A percentile compares a stretch with the other conserved stretches of the same genome.
phyloP scores from a whole-genome alignment of 2,113 vertebrate species.

The Callochromis pleurospilus region DNA sequence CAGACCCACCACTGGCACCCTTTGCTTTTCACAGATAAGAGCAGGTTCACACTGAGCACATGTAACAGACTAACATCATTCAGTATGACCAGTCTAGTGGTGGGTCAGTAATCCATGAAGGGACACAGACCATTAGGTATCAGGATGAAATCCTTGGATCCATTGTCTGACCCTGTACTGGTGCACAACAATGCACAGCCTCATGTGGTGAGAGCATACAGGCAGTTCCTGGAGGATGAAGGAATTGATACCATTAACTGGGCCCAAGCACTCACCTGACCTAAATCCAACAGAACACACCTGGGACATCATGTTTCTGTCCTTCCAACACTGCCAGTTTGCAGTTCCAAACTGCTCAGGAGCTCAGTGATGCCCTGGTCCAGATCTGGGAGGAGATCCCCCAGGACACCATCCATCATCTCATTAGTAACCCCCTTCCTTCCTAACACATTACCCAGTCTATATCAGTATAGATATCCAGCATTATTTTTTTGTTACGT shows the following conservation, averaged over 20 bases:
- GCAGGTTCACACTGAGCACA: neutral
- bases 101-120: neutral
- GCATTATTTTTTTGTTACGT: neutral
- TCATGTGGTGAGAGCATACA: neutral
- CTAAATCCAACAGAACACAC: neutral
- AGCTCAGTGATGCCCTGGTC: neutral
- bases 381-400: neutral
- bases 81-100: neutral
- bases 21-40: neutral
- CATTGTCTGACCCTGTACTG: neutral
- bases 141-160: neutral
- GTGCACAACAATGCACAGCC: neutral
- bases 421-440: neutral
- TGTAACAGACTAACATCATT: neutral
- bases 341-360: neutral
- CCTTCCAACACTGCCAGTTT: neutral
- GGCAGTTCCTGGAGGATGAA: neutral
- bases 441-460: neutral
- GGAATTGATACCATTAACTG: neutral
- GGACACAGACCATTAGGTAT: neutral
- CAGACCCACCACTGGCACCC: neutral
- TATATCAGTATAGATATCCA: neutral
- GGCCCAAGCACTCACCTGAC: neutral
- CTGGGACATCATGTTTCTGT: neutral
- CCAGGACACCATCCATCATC: neutral